Evolutionary conservation across 2,113 vertebrate genomes (phyloP), one percentile per base, ranked within the genome.

Genomic region (Marmota monax): DNA sequence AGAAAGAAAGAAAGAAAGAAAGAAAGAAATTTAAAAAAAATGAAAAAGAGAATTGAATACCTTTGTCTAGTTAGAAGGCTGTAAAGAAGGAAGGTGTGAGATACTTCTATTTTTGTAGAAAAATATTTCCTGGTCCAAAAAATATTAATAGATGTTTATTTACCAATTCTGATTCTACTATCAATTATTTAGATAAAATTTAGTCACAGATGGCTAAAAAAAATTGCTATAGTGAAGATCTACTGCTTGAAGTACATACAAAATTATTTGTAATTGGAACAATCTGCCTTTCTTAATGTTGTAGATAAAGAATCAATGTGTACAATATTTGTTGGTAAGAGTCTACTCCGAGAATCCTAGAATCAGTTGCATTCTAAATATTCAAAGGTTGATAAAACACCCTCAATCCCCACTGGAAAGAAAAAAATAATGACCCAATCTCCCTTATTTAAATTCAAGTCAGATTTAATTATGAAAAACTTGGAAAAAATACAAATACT

Each of bases 351-450:
- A 69, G 32, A 90, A 95, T 34, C 51, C 51, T 84, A 37, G 11
- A 89, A 83, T 39, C 76, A 95, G 85, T 2, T 82, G 3, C 89
- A 87, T 65, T 94, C 53, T 85, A 97, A 89, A 94, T 32, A 87
- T n/a, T 88, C 42, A 92, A 72, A 22, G 25, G 58, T 74, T 92
- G 48, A 37, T 53, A 25, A 95, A 94, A 76, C 58, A 18, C 61
- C n/a, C 7, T 11, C 42, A 37, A 61, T 18, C 0, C 11, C 25
- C 48, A n/a, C 5, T 7, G 16, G 14, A 14, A 23, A 16, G 16
- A 61, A 61, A 61, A 73, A 23, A 74, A 92, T 72, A 42, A 29
- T 79, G 51, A 84, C 53, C 37, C 37, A 87, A 32, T 7, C 29
- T 84, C 70, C 61, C 89, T 78, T 83, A 92, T 77, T 82, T 94